phyloP scores from a whole-genome alignment of 2,113 vertebrate species.

The Mirounga angustirostris region DNA sequence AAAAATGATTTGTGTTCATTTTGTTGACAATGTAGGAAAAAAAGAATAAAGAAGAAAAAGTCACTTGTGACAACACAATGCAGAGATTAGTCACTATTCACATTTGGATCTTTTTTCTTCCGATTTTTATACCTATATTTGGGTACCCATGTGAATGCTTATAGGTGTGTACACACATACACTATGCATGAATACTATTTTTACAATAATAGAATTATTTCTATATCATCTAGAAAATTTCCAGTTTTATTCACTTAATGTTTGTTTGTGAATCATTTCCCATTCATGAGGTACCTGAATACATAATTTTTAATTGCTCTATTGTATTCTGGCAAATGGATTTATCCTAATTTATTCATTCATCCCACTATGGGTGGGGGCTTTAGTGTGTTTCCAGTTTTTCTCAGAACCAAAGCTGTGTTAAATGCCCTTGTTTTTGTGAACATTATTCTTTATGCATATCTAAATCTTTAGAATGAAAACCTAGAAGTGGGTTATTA shows the following conservation, averaged over 20 bases:
- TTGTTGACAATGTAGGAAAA: background rate
- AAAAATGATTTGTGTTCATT: conserved; percentile 11
- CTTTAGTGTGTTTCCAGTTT: conserved; percentile 43
- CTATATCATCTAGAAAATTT: conserved; percentile 5
- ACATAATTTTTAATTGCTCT: conserved; percentile 51
- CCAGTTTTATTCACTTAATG: background rate
- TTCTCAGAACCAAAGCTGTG: conserved; percentile 23
- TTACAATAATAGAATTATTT: background rate
- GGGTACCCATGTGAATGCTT: background rate
- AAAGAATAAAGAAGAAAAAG: conserved; percentile 7
- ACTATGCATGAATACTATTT: background rate
- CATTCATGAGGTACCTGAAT: background rate
- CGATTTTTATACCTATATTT: background rate
- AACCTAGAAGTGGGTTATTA: conserved; percentile 10
- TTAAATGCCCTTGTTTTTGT: conserved; percentile 44
- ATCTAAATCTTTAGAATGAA: conserved; percentile 39
- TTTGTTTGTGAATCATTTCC: conserved; percentile 31
- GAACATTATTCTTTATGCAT: conserved; percentile 25
- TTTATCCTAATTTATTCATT: conserved; percentile 35
- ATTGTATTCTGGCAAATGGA: background rate
- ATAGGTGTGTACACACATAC: background rate
- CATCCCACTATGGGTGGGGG: background rate
- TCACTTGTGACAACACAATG: background rate
- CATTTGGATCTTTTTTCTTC: background rate
- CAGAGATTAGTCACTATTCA: background rate